Conservation (phyloP, 2,113 vertebrate genomes). For the Mobula birostris region DNA sequence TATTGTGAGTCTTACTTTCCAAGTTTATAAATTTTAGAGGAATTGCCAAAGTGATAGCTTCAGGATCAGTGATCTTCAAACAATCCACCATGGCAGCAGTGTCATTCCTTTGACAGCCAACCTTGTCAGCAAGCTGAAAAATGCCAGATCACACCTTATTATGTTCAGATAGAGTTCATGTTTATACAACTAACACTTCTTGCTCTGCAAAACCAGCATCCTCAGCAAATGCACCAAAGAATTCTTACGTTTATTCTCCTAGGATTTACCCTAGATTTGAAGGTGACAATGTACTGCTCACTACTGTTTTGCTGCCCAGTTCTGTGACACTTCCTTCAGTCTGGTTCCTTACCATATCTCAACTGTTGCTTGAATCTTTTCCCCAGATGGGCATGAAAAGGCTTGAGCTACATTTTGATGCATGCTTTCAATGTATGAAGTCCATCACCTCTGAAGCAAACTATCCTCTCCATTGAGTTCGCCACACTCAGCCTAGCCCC, state of each 20-base stretch:
- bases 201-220: not conserved
- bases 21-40: slow-evolving; percentile 46
- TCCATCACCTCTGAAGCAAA: not conserved
- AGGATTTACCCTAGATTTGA: not conserved
- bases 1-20: slow-evolving; percentile 51
- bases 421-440: not conserved
- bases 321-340: not conserved
- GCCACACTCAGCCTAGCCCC: not conserved
- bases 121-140: slow-evolving; percentile 63
- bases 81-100: slow-evolving; percentile 58
- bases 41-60: slow-evolving; percentile 63
- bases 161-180: not conserved
- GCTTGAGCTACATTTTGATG: not conserved
- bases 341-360: not conserved
- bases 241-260: not conserved
- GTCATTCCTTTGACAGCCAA: slow-evolving; percentile 67
- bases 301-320: not conserved
- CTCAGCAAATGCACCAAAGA: not conserved
- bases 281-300: not conserved
- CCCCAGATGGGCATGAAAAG: not conserved
- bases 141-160: not conserved
- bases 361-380: not conserved
- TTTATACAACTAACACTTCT: not conserved
- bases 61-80: slow-evolving; percentile 63
- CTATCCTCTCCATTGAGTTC: not conserved